Base-by-base conservation (phyloP, 1,140 invertebrate species). In the Zaprionus taronus region DNA sequence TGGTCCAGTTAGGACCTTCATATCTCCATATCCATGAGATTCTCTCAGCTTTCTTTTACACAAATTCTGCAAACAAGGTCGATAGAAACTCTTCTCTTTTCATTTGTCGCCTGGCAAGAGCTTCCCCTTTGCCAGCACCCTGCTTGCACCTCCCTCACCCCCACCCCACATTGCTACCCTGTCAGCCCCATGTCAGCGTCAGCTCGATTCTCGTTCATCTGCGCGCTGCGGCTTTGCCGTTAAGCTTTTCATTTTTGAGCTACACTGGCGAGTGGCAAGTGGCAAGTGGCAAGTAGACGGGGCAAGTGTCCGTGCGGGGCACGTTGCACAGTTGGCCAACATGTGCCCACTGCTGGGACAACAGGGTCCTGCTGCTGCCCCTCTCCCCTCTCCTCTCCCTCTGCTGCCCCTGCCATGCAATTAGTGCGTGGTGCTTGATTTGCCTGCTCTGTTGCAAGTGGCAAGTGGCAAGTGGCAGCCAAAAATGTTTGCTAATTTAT, bases 401-500 rank as follows among this genome's bases (percentile, higher is more conserved):
- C 36, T 34, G 0, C 17, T 17, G 2, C 14, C 4, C 2, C 28
- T 38, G 22, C 15, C 77, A 49, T 73, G 78, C 78, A 84, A 87
- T 87, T 87, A 87, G 83, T 79, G 84, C 81, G 78, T 84, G 85
- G 68, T 68, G 71, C 65, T 76, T 90, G 84, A 87, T 81, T 87
- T 89, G 78, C 81, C 68, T 79, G 78, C 74, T 72, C 71, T 61
- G 41, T 15, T 36, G 55, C n/a, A 26, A n/a, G 53, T 76, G 26
- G 62, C 58, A 41, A 53, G 34, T 71, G 60, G 72, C 67, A 70
- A 70, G 26, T 72, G 69, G 62, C 64, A 73, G 3, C 84, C 84
- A 89, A 91, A 91, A 92, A 91, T 92, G 91, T 92, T 90, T 92
- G 87, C 91, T 92, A 92, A 92, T 92, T 92, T 92, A 92, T 92